Base-by-base conservation (phyloP, 1,140 invertebrate species). In the Ceratina calcarata region DNA sequence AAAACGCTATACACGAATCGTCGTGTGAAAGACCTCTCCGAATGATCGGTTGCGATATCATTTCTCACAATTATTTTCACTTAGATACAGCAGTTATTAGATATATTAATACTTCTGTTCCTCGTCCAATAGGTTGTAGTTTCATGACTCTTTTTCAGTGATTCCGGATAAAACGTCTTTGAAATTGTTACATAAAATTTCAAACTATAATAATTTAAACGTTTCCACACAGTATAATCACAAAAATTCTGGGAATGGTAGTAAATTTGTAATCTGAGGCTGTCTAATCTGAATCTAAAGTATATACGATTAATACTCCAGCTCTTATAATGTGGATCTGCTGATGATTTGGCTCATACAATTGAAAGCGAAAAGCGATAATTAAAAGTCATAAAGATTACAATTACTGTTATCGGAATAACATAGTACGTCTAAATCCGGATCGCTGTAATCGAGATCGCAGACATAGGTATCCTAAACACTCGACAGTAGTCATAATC, bases 21-120 rank as follows among this genome's bases (percentile, higher is more conserved):
- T 45, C 37, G 37, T 45, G 37, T 45, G 37, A 45, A 45, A 45
- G 37, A 45, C 0, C 37, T 45, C 37, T 10, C 27, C 20, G 3
- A 68, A 15, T 37, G 32, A 13, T 32, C 20, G 22, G 22, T 18
- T 18, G n/a, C 51, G n/a, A 16, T n/a, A 18, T 61, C 32, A n/a
- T n/a, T n/a, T n/a, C 16, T 20, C 13, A 6, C 4, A 64, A 32
- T 45, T 20, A 6, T 45, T 51, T 18, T n/a, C 24, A 45, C 27
- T 51, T 10, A 18, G 7, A n/a, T 22, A 57, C 55, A 57, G 55
- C 16, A 3, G 51, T 27, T 15, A 32, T 16, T 67, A 57, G 68
- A 73, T 65, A 58, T 51, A 32, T 51, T 49, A 24, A 72, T 45
- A 55, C 18, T 83, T 84, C 61, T 51, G 57, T 73, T 73, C 76